Conservation (phyloP, 35 echinoderm and acorn worm species). For the Ptychodera flava region DNA sequence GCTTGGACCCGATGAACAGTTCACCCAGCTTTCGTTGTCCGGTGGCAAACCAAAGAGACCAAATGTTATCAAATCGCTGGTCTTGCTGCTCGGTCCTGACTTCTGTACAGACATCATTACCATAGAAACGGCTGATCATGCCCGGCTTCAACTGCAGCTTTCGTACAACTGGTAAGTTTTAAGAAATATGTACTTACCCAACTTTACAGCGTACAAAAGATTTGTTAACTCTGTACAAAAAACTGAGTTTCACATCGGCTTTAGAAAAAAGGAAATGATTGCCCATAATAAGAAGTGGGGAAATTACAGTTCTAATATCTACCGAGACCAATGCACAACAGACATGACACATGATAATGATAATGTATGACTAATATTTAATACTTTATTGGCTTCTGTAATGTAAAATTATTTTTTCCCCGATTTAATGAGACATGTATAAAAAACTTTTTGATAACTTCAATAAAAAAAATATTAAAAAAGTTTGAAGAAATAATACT, state of each 20-base stretch:
- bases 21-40: conserved; percentile 95
- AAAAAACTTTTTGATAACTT: neutral
- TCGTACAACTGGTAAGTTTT: conserved; percentile 93
- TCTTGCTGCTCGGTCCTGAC: conserved; percentile 86
- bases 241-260: too few relatives aligned
- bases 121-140: conserved; percentile 94
- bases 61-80: conserved; percentile 93
- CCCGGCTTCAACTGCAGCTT: conserved; percentile 84
- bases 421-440: too few relatives aligned
- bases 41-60: conserved; percentile 91
- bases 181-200: neutral
- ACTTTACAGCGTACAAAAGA: too few relatives aligned
- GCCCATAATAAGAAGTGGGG: too few relatives aligned
- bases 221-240: too few relatives aligned
- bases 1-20: conserved; percentile 97
- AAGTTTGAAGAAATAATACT: too few relatives aligned
- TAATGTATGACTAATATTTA: too few relatives aligned
- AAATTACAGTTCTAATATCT: too few relatives aligned
- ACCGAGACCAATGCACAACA: too few relatives aligned
- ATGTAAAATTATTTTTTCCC: neutral
- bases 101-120: conserved; percentile 99
- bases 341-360: too few relatives aligned
- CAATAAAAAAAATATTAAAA: neutral
- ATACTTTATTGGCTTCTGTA: too few relatives aligned
- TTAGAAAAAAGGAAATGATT: neutral